Evolutionary conservation across 2,797 vertebrate genomes (phyloP), one percentile per base, ranked within the genome.

Genomic region (Rhinatrema bivittatum): DNA sequence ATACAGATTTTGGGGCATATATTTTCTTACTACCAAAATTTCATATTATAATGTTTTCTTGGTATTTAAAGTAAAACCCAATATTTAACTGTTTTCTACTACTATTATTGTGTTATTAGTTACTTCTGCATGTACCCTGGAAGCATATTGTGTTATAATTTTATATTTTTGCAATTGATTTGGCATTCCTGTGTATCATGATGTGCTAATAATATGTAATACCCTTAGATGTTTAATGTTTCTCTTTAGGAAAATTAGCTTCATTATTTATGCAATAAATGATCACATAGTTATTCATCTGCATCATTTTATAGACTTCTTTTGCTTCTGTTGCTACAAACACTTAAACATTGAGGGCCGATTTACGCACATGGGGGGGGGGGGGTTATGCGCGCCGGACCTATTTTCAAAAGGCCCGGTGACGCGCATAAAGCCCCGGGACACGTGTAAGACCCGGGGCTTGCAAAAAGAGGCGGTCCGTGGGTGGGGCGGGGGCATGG

Each of bases 1-100:
- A 82, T 82, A 85, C 87, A 88, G 81, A 90, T 81, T 80, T 79
- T 76, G 79, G 80, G 82, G 79, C 84, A 76, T 88, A 87, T 91
- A 90, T 89, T 89, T 89, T 90, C 82, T 77, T 88, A 87, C 76
- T 76, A 84, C 60, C 72, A 74, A 78, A 73, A 74, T 75, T 66
- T 67, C 61, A 70, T 64, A 62, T 74, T 63, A 61, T 61, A 43
- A 45, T 72, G 60, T 74, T 86, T 87, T 42, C 49, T 68, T 66
- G 68, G 50, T 78, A 77, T 82, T 81, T 81, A 74, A 82, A 60
- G 42, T 68, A 69, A 65, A 54, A 49, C 16, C 56, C 52, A 57
- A 46, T 50, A 53, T 29, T 31, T 20, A 60, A 39, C 38, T 10
- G 41, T 62, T 57, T 18, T 46, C 48, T 35, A 28, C 60, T 67